A percentile compares a stretch with the other conserved stretches of the same genome.
These are phyloP conservation scores for Lithophane ornitopus DNA, from an alignment of 2,888 invertebrate species.

Conservation along the genomic window DNA sequence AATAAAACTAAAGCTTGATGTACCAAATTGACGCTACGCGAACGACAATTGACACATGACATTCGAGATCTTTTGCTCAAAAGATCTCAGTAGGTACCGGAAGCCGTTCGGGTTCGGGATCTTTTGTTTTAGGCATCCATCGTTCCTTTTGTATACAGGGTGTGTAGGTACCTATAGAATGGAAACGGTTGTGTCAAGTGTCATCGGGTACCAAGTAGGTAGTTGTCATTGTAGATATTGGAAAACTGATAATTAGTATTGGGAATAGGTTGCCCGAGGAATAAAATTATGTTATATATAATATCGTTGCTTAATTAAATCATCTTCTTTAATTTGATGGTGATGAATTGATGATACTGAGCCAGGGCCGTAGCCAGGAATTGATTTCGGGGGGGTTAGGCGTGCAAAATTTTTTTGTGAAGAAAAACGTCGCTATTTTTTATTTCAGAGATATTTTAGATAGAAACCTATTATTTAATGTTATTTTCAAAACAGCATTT, in stretches of 20 bases:
- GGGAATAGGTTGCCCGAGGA: neutral
- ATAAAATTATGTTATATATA: neutral
- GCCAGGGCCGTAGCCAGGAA: too few relatives aligned
- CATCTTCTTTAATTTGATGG: neutral
- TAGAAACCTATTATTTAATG: too few relatives aligned
- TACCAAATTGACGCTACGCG: neutral
- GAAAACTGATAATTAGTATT: neutral
- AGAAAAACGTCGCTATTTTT: too few relatives aligned
- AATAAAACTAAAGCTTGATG: neutral
- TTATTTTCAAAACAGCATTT: too few relatives aligned
- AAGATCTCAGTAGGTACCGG: neutral
- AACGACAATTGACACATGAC: neutral
- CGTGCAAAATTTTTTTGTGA: too few relatives aligned
- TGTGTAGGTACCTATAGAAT: neutral
- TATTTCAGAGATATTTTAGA: too few relatives aligned
- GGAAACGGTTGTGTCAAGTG: neutral
- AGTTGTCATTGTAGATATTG: neutral
- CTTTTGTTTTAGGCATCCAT: neutral
- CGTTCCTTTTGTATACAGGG: neutral
- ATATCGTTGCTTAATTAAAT: neutral
- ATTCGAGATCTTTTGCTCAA: too few relatives aligned
- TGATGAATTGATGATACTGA: neutral
- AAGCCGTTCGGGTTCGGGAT: neutral
- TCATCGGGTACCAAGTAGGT: too few relatives aligned
- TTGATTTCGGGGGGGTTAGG: too few relatives aligned